Conservation (phyloP, 2,113 vertebrate genomes). For the Raja brachyura region DNA sequence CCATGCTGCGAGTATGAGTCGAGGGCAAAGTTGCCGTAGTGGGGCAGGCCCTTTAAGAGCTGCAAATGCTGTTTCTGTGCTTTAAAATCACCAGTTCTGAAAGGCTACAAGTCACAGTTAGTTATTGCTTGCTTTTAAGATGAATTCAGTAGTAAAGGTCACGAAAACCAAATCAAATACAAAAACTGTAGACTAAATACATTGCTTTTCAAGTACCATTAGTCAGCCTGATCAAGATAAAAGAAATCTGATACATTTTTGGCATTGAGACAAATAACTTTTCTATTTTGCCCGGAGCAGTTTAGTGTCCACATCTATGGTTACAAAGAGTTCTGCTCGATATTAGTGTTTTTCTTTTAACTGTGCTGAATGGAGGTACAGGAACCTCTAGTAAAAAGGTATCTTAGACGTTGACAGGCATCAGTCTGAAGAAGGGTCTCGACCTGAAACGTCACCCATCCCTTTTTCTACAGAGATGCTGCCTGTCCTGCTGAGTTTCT, state of each 20-base stretch:
- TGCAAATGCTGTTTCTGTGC: neutral
- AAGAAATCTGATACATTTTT: neutral
- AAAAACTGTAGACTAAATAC: neutral
- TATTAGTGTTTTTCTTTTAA: neutral
- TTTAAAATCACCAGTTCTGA: neutral
- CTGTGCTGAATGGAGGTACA: neutral
- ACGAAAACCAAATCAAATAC: conserved; percentile 20
- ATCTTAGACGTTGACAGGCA: neutral
- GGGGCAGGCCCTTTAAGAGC: neutral
- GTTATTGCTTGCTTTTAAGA: neutral
- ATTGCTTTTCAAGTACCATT: neutral
- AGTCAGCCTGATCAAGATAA: neutral
- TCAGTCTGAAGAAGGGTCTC: too few relatives aligned
- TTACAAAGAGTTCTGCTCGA: neutral
- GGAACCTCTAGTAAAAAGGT: neutral
- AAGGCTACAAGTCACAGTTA: neutral
- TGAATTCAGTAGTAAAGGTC: neutral
- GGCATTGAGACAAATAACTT: neutral
- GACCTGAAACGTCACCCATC: too few relatives aligned
- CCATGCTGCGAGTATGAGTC: too few relatives aligned
- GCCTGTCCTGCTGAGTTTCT: too few relatives aligned
- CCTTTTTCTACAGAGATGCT: too few relatives aligned
- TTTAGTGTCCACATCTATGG: neutral
- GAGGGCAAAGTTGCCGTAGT: too few relatives aligned
- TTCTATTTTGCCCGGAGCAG: neutral